Base-by-base conservation (phyloP, 2,797 vertebrate genomes). In the Myotis pilosus region DNA sequence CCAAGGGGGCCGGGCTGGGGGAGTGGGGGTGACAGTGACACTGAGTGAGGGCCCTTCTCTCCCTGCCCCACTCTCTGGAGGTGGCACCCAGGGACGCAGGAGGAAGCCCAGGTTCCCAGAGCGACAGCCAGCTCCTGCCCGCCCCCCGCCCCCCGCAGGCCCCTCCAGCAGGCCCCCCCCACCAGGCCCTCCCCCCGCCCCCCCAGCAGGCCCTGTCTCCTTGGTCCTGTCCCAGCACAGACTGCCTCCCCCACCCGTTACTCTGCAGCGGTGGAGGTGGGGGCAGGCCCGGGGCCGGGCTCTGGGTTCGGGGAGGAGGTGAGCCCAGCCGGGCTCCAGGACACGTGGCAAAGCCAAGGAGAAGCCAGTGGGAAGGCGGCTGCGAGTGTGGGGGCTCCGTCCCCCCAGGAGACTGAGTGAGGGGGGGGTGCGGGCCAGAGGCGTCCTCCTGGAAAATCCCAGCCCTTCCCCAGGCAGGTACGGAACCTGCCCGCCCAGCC, bases 401-500 rank as follows among this genome's bases (percentile, higher is more conserved):
- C 13, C 82, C 20, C 20, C 30, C 62, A 0, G 6, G 17, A 17
- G 28, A 25, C 38, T 2, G 30, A 13, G 4, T 22, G 41, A 28
- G 55, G 44, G 16, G 44, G 16, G 60, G 68, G 47, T 22, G 0
- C 1, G 0, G 74, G 57, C 51, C 69, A 17, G 28, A n/a, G 57
- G 12, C 16, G 8, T 17, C 0, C 0, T 23, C 71, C 95, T 84
- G 86, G 91, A 94, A 92, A 91, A 92, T 83, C 95, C 69, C 79
- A 91, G 94, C 68, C 68, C 85, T 87, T 53, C 51, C 72, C 28
- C 66, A 51, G 85, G 81, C 82, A 74, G 92, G 82, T 96, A 88
- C 51, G 72, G 95, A 94, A 94, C 96, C 89, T 81, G 86, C 64
- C 95, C 64, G 95, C 84, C 38, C 6, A 12, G 44, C 44, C 44